Evolutionary conservation across 2,888 invertebrate species (phyloP).

Genomic region (Smittia sp.): DNA sequence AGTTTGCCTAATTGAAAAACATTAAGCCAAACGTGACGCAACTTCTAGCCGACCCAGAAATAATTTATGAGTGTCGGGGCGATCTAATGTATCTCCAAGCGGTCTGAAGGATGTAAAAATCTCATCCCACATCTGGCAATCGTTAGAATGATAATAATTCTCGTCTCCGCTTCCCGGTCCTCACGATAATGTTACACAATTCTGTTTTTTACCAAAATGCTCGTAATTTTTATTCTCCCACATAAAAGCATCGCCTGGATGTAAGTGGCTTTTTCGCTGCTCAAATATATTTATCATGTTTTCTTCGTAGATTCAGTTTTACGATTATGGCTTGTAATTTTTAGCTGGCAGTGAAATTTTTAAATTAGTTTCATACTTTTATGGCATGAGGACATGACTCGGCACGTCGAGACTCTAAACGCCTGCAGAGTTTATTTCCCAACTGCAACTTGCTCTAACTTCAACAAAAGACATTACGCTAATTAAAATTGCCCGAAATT

Average conservation of each 20-base stretch:
- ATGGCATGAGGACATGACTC: not conserved
- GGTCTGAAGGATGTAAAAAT: slow-evolving; percentile 3
- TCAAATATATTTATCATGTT: slow-evolving; percentile 20
- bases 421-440: not conserved
- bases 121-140: slow-evolving; percentile 38
- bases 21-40: no score
- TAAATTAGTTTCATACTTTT: slow-evolving; percentile 5
- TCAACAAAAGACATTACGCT: not conserved
- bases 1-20: no score
- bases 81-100: not conserved
- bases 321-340: slow-evolving; percentile 35
- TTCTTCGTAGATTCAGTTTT: slow-evolving; percentile 1
- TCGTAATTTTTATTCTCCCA: slow-evolving; percentile 6
- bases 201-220: not conserved
- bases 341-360: slow-evolving; percentile 26
- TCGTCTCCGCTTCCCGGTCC: slow-evolving; percentile 1
- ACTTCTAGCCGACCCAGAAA: not conserved
- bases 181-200: not conserved
- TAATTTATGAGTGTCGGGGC: slow-evolving; percentile 6
- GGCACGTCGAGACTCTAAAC: not conserved
- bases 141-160: slow-evolving; percentile 23
- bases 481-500: slow-evolving; percentile 9
- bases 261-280: slow-evolving; percentile 17
- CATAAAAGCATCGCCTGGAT: not conserved
- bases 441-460: not conserved